These are phyloP conservation scores for Rhogogaster chlorosoma DNA, from an alignment of 2,888 invertebrate species.

Conservation along the genomic window DNA sequence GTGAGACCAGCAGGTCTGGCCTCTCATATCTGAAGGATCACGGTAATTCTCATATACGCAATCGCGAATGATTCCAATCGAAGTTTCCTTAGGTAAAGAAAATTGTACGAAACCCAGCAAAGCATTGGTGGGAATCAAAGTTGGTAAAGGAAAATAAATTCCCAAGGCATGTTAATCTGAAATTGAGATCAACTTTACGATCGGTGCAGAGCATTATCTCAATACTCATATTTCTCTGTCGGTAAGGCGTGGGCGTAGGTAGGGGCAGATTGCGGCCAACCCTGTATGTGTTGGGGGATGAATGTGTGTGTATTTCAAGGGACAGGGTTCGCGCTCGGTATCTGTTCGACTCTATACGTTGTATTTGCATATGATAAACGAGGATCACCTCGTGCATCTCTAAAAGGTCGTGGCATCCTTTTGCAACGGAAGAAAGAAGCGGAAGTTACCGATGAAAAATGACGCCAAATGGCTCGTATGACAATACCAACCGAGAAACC, in stretches of 20 bases:
- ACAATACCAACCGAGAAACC: conserved; percentile 56
- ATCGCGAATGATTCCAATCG: not conserved
- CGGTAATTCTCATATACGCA: not conserved
- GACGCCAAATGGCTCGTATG: conserved; percentile 60
- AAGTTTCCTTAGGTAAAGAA: not conserved
- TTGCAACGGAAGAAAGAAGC: conserved; percentile 42
- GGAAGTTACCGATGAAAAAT: conserved; percentile 60
- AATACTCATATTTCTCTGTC: conserved; percentile 41
- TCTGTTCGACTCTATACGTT: conserved; percentile 40
- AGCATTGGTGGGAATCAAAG: not conserved
- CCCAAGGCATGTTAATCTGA: conserved; percentile 23
- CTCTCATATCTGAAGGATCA: not conserved
- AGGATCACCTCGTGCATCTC: conserved; percentile 53
- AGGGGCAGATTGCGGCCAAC: conserved; percentile 23
- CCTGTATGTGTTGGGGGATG: not conserved
- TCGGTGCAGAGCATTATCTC: conserved; percentile 23
- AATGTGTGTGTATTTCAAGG: conserved; percentile 6
- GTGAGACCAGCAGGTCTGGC: not conserved
- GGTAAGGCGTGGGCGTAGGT: conserved; percentile 1
- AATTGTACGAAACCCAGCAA: not conserved
- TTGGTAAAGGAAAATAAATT: conserved; percentile 30
- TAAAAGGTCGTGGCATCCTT: conserved; percentile 44
- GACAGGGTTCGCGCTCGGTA: conserved; percentile 22
- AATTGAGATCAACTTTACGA: conserved; percentile 47
- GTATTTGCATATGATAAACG: conserved; percentile 52